Percentiles rank a stretch among this genome's conserved stretches.
These are phyloP conservation scores for Pectinophora gossypiella DNA, from an alignment of 1,140 invertebrate species.

Conservation along the genomic window DNA sequence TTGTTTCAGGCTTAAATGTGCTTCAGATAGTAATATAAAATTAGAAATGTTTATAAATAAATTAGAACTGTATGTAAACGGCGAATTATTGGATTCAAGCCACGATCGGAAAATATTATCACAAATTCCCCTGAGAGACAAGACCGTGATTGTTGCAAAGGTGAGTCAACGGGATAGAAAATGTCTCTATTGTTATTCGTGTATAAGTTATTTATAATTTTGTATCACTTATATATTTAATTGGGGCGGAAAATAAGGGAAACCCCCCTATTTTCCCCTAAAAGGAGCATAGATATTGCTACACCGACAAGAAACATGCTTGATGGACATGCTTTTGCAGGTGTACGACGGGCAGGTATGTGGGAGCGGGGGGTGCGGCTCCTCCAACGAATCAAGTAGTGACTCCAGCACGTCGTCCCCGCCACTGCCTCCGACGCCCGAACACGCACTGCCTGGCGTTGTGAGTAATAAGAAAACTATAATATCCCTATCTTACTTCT, in stretches of 20 bases:
- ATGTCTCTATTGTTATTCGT: too few species aligned
- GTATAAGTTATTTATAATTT: too few species aligned
- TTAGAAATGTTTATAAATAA: conserved; percentile 92
- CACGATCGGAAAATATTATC: conserved; percentile 93
- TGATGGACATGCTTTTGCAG: conserved; percentile 13
- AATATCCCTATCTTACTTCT: too few species aligned
- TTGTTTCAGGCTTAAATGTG: conserved; percentile 79
- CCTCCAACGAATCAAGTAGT: conserved; percentile 84
- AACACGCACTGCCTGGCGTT: conserved; percentile 93
- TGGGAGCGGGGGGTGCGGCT: conserved; percentile 63
- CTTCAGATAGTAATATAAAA: conserved; percentile 84
- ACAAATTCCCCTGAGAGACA: conserved; percentile 92
- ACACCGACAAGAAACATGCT: too few species aligned
- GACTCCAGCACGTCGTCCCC: conserved; percentile 94
- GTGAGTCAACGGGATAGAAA: conserved; percentile 33
- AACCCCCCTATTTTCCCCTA: too few species aligned
- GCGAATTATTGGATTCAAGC: conserved; percentile 89
- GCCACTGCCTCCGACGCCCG: conserved; percentile 88
- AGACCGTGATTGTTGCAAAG: conserved; percentile 95
- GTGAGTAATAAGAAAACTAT: too few species aligned
- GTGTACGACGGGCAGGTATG: conserved; percentile 65
- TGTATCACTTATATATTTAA: too few species aligned
- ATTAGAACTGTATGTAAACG: conserved; percentile 93
- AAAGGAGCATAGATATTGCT: too few species aligned
- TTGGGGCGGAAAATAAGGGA: too few species aligned